Evolutionary conservation across 2,113 vertebrate species (phyloP).

Genomic region (Oreamnos americanus): DNA sequence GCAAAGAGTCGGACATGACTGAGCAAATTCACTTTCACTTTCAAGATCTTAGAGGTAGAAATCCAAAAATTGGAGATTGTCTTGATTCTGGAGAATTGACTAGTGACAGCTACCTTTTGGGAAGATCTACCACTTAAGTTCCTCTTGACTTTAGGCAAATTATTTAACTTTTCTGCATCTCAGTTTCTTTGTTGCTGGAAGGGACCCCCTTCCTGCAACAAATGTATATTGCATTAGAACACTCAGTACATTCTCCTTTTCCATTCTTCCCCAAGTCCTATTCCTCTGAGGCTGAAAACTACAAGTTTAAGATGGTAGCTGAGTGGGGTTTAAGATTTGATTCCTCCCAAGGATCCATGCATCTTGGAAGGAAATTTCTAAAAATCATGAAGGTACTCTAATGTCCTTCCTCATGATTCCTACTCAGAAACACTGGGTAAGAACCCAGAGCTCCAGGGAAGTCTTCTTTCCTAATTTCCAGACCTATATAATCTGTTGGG

Average conservation of each 20-base stretch:
- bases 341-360: background rate
- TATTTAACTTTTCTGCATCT: background rate
- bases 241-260: background rate
- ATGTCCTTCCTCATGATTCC: background rate
- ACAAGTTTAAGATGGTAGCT: background rate
- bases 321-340: background rate
- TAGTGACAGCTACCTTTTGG: background rate
- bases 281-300: background rate
- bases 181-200: background rate
- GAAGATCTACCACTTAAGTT: background rate
- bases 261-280: background rate
- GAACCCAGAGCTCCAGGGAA: background rate
- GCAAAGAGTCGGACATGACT: background rate
- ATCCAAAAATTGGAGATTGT: background rate
- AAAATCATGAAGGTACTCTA: background rate
- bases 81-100: background rate
- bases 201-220: background rate
- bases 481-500: background rate
- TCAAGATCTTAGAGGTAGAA: background rate
- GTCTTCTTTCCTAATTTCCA: background rate
- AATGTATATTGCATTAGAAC: background rate
- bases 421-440: background rate
- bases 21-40: background rate
- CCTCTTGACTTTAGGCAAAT: background rate
- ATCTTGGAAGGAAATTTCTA: constrained; percentile 18